Percentiles rank a stretch among this genome's conserved stretches.
phyloP scores from a whole-genome alignment of 2,113 vertebrate species.

The Trematocara nigrifrons region DNA sequence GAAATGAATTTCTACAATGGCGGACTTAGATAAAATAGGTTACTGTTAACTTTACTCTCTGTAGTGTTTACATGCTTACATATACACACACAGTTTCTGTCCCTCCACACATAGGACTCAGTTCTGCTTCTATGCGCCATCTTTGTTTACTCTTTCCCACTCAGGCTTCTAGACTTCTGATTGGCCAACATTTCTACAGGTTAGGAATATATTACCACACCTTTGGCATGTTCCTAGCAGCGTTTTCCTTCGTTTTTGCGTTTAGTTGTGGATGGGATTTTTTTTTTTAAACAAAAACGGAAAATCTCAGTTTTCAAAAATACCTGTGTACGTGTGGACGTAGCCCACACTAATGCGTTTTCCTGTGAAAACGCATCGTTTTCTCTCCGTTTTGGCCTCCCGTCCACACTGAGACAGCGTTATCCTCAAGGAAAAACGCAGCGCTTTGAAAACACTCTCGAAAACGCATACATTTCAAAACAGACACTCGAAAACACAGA shows the following conservation, averaged over 20 bases:
- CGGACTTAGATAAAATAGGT: neutral
- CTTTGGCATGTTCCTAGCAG: neutral
- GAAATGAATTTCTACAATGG: neutral
- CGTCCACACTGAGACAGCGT: too few species aligned
- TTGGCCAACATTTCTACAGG: neutral
- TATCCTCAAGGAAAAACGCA: too few species aligned
- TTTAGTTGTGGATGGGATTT: accelerated
- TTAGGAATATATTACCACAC: neutral
- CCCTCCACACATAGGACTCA: neutral
- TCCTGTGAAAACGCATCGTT: too few species aligned
- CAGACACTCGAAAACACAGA: too few species aligned
- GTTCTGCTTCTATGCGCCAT: neutral
- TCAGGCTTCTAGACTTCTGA: neutral
- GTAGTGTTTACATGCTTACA: neutral
- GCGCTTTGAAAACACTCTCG: too few species aligned
- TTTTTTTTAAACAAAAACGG: accelerated
- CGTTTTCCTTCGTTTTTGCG: accelerated
- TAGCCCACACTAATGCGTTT: too few species aligned
- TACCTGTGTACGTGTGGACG: too few species aligned
- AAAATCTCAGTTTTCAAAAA: neutral
- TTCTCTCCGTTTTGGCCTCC: too few species aligned
- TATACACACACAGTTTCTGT: neutral
- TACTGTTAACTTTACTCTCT: neutral
- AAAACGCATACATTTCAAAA: too few species aligned
- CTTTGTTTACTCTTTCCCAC: neutral